A percentile compares a stretch with the other conserved stretches of the same genome.
phyloP scores from a whole-genome alignment of 1,140 invertebrate species.

The Vollenhovia emeryi region DNA sequence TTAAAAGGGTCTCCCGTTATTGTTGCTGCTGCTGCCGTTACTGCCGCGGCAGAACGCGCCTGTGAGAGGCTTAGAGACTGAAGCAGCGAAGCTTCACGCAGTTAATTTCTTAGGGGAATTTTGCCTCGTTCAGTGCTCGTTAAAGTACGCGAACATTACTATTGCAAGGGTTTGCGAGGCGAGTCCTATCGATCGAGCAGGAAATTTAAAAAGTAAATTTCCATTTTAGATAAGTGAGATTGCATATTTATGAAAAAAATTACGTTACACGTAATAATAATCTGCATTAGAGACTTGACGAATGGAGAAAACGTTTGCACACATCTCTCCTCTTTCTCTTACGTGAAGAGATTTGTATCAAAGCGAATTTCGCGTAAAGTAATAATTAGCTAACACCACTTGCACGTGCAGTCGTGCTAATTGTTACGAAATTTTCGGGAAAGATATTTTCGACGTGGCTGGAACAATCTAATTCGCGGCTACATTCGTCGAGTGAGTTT shows the following conservation, averaged over 20 bases:
- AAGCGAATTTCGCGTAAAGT: background rate
- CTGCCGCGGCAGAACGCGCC: conserved; percentile 18
- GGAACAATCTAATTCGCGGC: background rate
- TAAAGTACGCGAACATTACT: background rate
- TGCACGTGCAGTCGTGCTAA: background rate
- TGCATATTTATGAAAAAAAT: background rate
- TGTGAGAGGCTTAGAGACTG: conserved; percentile 40
- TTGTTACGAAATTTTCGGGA: background rate
- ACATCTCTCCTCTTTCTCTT: background rate
- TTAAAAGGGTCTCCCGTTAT: conserved; percentile 32
- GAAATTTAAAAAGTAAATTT: background rate
- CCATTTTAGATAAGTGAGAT: background rate
- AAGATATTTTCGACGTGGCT: background rate
- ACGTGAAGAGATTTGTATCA: background rate
- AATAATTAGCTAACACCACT: background rate
- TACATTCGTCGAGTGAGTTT: background rate
- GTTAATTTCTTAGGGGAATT: conserved; percentile 44
- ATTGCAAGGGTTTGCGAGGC: conserved; percentile 3
- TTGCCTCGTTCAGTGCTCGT: background rate
- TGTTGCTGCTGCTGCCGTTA: background rate
- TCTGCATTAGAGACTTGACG: background rate
- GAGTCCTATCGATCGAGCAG: background rate
- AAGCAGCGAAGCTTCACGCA: conserved; percentile 23
- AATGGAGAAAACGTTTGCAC: background rate
- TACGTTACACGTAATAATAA: background rate